Conservation (phyloP, 2,113 vertebrate species). For the Ochotona princeps region DNA sequence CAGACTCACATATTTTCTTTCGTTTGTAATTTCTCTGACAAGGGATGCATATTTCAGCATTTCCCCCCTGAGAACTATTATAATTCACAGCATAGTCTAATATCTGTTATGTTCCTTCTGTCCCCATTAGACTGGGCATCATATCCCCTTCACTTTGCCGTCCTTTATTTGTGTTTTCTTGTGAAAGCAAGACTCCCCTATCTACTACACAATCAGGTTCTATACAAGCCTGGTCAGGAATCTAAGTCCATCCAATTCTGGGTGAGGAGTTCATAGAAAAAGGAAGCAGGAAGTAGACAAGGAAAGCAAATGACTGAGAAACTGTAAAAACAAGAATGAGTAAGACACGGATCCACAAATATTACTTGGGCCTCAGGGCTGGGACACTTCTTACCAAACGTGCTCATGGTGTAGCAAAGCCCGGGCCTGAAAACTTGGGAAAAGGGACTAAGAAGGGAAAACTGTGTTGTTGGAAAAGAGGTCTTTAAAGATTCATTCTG, state of each 20-base stretch:
- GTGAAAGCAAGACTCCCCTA: not conserved
- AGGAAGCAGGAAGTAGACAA: not conserved
- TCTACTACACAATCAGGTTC: not conserved
- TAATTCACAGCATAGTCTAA: not conserved
- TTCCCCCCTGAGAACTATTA: not conserved
- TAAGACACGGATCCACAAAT: not conserved
- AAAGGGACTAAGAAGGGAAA: not conserved
- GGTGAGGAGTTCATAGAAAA: not conserved
- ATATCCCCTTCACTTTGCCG: not conserved
- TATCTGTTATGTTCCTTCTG: not conserved
- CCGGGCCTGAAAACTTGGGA: not conserved
- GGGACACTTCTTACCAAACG: fast-evolving
- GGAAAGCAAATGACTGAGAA: not conserved
- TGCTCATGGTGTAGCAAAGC: not conserved
- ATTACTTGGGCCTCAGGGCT: not conserved
- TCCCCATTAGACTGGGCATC: not conserved
- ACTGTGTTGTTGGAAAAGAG: not conserved
- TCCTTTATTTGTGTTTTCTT: not conserved
- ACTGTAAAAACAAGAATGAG: not conserved
- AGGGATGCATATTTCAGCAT: not conserved
- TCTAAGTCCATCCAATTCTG: not conserved
- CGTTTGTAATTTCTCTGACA: not conserved
- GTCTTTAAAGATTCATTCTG: not conserved
- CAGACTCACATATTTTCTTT: not conserved
- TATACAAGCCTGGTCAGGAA: constrained; percentile 10